phyloP scores from a whole-genome alignment of 2,797 vertebrate species.

The Heteromormyrus szaboi region DNA sequence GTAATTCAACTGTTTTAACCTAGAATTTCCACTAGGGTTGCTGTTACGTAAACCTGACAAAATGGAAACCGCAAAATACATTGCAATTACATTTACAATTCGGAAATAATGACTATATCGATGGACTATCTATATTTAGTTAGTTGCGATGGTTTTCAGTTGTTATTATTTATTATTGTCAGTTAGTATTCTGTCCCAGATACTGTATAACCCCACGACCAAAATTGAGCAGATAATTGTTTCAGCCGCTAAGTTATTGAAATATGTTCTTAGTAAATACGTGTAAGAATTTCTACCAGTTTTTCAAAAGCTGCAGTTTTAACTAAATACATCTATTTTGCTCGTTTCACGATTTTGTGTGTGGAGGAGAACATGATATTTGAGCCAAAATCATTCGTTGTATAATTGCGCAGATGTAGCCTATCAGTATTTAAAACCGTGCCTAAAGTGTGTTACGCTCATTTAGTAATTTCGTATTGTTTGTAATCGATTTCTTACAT shows the following conservation, averaged over 20 bases:
- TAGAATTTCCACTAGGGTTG: slow-evolving; percentile 1
- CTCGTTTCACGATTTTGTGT: background rate
- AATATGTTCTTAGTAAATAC: background rate
- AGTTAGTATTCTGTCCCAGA: background rate
- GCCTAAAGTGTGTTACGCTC: background rate
- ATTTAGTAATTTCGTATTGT: background rate
- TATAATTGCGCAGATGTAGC: background rate
- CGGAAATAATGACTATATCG: background rate
- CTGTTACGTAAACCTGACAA: background rate
- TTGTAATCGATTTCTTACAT: background rate
- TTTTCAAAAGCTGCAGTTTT: background rate
- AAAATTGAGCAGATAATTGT: background rate
- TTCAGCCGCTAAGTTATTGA: background rate
- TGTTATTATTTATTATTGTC: background rate
- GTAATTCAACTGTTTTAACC: background rate
- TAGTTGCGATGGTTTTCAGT: background rate
- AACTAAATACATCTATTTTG: background rate
- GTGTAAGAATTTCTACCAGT: background rate
- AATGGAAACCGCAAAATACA: background rate
- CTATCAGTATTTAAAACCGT: background rate
- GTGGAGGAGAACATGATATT: background rate
- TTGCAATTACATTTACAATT: background rate
- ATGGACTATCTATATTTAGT: background rate
- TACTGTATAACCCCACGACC: background rate
- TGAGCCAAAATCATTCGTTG: background rate